Conservation (phyloP, 2,888 invertebrate genomes). For the Smittia sp. region DNA sequence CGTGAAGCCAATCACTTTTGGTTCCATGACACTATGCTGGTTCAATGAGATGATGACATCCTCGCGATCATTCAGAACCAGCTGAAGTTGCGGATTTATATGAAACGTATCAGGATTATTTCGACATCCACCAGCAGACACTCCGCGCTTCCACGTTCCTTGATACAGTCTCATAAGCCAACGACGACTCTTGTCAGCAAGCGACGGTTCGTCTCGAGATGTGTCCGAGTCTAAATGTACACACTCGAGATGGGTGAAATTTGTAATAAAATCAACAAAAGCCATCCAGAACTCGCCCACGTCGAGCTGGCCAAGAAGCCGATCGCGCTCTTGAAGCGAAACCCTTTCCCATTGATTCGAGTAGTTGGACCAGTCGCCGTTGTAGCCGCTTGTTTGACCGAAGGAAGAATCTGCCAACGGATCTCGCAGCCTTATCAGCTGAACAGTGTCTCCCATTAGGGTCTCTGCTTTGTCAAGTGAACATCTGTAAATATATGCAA, state of each 20-base stretch:
- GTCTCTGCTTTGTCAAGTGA: slow-evolving; percentile 62
- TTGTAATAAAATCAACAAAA: slow-evolving; percentile 75
- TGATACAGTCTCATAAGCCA: slow-evolving; percentile 88
- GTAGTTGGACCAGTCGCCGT: slow-evolving; percentile 68
- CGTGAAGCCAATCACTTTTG: slow-evolving; percentile 89
- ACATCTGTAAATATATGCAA: slow-evolving; percentile 31
- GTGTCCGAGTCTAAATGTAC: slow-evolving; percentile 86
- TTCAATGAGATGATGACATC: slow-evolving; percentile 81
- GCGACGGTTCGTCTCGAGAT: slow-evolving; percentile 76
- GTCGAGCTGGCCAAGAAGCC: slow-evolving; percentile 63
- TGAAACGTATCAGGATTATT: slow-evolving; percentile 89
- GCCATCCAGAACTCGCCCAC: slow-evolving; percentile 81
- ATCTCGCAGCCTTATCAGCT: slow-evolving; percentile 68
- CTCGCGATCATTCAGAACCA: slow-evolving; percentile 74
- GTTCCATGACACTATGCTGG: slow-evolving; percentile 88
- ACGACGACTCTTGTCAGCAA: slow-evolving; percentile 68
- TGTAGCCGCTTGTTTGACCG: slow-evolving; percentile 63
- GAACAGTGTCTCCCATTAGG: slow-evolving; percentile 66
- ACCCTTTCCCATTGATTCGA: slow-evolving; percentile 76
- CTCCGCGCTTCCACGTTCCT: slow-evolving; percentile 82
- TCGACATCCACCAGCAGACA: slow-evolving; percentile 85
- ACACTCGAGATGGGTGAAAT: slow-evolving; percentile 78
- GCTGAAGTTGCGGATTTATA: slow-evolving; percentile 85
- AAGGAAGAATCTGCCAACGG: slow-evolving; percentile 59
- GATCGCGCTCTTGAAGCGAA: slow-evolving; percentile 68